Base-by-base conservation (phyloP, 2,888 invertebrate species). In the Ectobius pallidus region DNA sequence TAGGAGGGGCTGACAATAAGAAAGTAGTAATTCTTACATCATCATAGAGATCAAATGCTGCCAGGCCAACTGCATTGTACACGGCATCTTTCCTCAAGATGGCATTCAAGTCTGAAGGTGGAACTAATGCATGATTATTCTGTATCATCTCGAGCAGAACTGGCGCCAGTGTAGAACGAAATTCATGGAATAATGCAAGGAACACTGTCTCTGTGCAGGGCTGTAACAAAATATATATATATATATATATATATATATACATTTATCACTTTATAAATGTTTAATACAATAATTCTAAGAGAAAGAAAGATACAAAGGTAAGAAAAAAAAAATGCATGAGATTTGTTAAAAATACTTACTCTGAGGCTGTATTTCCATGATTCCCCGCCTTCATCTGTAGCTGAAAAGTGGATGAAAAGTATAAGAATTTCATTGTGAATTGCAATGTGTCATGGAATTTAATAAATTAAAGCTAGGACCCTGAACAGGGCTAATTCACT, bases 341-440 rank as follows among this genome's bases (percentile, higher is more conserved):
- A n/a, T 9, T 27, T 22, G 25, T 42, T 63, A 62, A 22, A 69
- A 72, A 27, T 44, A 42, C 87, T 85, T 83, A 94, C 94, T 87
- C 94, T 88, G 75, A 96, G 85, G 79, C 92, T 94, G 81, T 95
- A 97, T 81, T 95, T 96, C 94, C 95, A 96, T n/a, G 93, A 92
- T 81, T 97, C 96, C 0, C 95, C 95, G 14, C 91, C 90, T 82
- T 96, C 95, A 79, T 95, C 95, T 52, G 91, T 82, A 75, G 84
- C 86, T 87, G 81, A 77, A 81, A 81, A 77, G 75, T 76, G 73
- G 72, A 75, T 73, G n/a, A 34, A 7, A 34, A 34, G 11, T 11
- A 34, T 34, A 6, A 34, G 34, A 34, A 34, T 34, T 34, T 34
- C 34, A 34, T n/a, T n/a, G n/a, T n/a, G n/a, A n/a, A n/a, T n/a